Base-by-base conservation (phyloP, 2,797 vertebrate species). In the Leucoraja ocellata region DNA sequence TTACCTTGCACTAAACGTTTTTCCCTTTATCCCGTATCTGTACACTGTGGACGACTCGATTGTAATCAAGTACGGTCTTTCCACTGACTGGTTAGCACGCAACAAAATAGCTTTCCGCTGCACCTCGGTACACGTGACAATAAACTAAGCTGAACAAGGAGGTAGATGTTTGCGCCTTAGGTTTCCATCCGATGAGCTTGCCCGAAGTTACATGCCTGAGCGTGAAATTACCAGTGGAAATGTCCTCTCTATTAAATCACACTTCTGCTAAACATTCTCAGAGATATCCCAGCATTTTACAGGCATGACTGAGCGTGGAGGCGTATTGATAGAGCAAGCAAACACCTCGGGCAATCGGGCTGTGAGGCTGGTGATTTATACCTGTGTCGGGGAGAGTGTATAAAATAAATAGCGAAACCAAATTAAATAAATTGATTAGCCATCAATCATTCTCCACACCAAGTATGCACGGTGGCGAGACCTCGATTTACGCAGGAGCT, bases 381-480 rank as follows among this genome's bases (percentile, higher is more conserved):
- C 36, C 23, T 83, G 0, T 93, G 90, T 46, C 93, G 93, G 93
- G 94, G 94, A 94, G 95, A 94, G 92, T 93, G 91, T 94, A 95
- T 95, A 94, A 95, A 95, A 95, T 95, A 95, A 96, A 95, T 96
- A 95, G 95, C 94, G 81, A 93, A 94, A 32, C 78, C 94, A 95
- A 95, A 96, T 95, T 95, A 95, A 95, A 95, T 81, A 93, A 94
- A 95, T 95, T 94, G 95, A 96, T 96, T 95, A 95, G 94, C 94
- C 94, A 95, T 95, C 95, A 94, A 93, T 96, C 94, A 94, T 94
- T 94, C 94, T 95, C 94, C 94, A 94, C 94, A 54, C 94, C 95
- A 95, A 95, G 94, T 95, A 94, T 93, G 95, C 95, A 95, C 93
- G 94, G 0, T 32, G 32, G 94, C 94, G 93, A 16, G 93, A 18